Percentiles rank a stretch among this genome's conserved stretches.
Conservation (phyloP, 2,113 vertebrate species). For the Holacanthus passer region DNA sequence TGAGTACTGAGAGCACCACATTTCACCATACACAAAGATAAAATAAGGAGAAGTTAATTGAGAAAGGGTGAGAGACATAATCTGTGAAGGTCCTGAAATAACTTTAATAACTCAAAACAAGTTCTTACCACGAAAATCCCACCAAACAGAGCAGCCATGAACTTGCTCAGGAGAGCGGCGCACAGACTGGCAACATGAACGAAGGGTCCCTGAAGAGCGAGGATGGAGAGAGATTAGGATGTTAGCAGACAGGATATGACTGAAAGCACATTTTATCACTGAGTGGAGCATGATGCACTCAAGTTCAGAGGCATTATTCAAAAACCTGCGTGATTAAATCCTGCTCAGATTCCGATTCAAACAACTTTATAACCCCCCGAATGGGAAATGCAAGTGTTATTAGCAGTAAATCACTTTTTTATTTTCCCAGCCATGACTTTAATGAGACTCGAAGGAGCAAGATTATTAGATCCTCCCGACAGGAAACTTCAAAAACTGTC, state of each 20-base stretch:
- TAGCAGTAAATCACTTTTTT: conserved; percentile 41
- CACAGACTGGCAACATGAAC: conserved; percentile 97
- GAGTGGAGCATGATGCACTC: conserved; percentile 16
- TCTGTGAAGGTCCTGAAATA: background rate
- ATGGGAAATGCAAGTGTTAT: conserved; percentile 22
- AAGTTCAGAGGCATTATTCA: conserved; percentile 30
- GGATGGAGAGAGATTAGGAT: conserved; percentile 22
- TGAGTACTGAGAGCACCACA: background rate
- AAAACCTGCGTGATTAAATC: conserved; percentile 28
- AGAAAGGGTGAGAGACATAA: background rate
- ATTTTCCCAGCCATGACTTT: conserved; percentile 34
- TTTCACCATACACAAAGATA: background rate
- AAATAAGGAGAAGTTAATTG: background rate
- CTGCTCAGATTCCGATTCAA: conserved; percentile 34
- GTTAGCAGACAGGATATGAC: conserved; percentile 22
- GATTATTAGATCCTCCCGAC: conserved; percentile 11
- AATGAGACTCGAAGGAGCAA: conserved; percentile 31
- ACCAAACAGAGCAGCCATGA: conserved; percentile 95
- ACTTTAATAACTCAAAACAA: background rate
- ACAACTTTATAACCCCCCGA: conserved; percentile 30
- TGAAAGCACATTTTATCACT: conserved; percentile 33
- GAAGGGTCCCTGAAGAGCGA: conserved; percentile 81
- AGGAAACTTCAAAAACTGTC: conserved; percentile 32
- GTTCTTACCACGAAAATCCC: conserved; percentile 92
- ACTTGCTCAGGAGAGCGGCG: conserved; percentile 93